A percentile compares a stretch with the other conserved stretches of the same genome.
phyloP scores from a whole-genome alignment of 1,140 invertebrate species.

The Ostrea denselamellosa region DNA sequence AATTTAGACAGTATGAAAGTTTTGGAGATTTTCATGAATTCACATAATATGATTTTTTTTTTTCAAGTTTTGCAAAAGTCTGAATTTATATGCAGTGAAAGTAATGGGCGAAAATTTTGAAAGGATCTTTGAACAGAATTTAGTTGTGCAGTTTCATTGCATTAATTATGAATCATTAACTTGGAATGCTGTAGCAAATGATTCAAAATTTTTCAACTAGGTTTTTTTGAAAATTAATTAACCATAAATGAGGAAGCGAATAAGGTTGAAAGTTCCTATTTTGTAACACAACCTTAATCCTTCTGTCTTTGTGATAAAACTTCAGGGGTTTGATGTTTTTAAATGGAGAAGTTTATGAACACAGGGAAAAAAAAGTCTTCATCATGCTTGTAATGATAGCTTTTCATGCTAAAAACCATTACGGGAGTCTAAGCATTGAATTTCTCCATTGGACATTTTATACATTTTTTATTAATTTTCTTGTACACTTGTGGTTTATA shows the following conservation, averaged over 20 bases:
- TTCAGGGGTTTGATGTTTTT: background rate
- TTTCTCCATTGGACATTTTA: background rate
- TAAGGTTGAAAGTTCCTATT: constrained; percentile 13
- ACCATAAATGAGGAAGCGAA: constrained; percentile 6
- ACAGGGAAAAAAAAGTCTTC: background rate
- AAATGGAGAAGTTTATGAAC: background rate
- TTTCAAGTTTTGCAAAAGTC: background rate
- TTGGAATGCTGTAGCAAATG: constrained; percentile 4
- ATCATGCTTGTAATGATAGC: background rate
- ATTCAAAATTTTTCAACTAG: background rate
- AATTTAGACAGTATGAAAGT: background rate
- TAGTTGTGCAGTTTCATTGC: background rate
- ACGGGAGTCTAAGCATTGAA: background rate
- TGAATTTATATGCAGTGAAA: background rate
- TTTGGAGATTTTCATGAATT: background rate
- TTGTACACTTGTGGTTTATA: background rate
- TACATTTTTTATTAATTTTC: background rate
- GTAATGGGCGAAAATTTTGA: background rate
- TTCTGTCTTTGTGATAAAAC: background rate
- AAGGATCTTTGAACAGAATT: background rate
- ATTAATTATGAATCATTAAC: constrained; percentile 37
- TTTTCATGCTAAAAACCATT: constrained; percentile 27
- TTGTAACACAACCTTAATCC: constrained; percentile 29
- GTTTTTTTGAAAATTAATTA: constrained; percentile 31
- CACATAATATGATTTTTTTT: background rate